These are phyloP conservation scores for Phalanger gymnotis DNA, from an alignment of 2,797 vertebrate genomes.

Conservation along the genomic window DNA sequence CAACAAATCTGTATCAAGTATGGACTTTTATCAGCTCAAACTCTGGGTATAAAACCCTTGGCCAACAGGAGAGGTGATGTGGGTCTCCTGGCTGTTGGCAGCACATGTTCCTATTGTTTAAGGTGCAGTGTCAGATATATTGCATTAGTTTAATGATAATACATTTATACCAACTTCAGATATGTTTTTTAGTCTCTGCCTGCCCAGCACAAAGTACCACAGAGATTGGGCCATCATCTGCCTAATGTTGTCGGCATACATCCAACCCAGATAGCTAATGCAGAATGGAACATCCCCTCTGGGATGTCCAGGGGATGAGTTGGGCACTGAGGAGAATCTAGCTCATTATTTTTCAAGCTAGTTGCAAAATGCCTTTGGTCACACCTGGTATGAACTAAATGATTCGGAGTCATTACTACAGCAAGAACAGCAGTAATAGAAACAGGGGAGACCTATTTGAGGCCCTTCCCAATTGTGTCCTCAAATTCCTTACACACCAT, in stretches of 20 bases:
- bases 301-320: background rate
- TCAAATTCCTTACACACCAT: background rate
- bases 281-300: background rate
- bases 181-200: background rate
- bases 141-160: background rate
- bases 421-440: background rate
- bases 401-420: conserved; percentile 4
- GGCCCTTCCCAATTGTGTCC: background rate
- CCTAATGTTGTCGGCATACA: background rate
- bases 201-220: background rate
- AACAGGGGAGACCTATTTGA: background rate
- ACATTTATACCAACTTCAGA: background rate
- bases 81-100: background rate
- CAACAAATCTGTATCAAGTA: background rate
- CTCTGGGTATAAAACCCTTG: background rate
- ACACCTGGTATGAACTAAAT: background rate
- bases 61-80: background rate
- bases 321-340: background rate
- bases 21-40: background rate
- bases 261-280: background rate
- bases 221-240: background rate
- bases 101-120: background rate
- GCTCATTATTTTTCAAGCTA: background rate
- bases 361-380: conserved; percentile 6
- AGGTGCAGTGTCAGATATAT: background rate